These are phyloP conservation scores for Apis florea DNA, from an alignment of 1,140 invertebrate species.

Conservation along the genomic window DNA sequence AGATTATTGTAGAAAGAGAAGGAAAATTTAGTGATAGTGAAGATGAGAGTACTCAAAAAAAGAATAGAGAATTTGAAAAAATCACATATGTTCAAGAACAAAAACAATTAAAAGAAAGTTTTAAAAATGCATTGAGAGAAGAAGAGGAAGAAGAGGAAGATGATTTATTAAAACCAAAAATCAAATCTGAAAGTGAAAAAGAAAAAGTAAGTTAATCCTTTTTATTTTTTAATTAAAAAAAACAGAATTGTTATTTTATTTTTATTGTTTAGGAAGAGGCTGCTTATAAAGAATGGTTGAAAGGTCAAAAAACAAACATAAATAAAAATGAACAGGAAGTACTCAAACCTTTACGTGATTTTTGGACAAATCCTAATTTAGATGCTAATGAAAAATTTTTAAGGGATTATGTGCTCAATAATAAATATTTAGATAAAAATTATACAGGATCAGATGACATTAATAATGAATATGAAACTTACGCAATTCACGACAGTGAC, in stretches of 20 bases:
- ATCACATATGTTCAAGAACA: slow-evolving; percentile 87
- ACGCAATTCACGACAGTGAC: slow-evolving; percentile 85
- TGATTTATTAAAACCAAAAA: slow-evolving; percentile 81
- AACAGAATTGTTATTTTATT: slow-evolving; percentile 1
- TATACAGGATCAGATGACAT: slow-evolving; percentile 83
- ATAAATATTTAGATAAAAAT: slow-evolving; percentile 85
- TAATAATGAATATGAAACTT: slow-evolving; percentile 86
- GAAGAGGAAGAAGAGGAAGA: slow-evolving; percentile 81
- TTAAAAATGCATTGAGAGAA: slow-evolving; percentile 81
- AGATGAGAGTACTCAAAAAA: slow-evolving; percentile 70
- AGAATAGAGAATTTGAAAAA: slow-evolving; percentile 53
- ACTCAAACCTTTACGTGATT: slow-evolving; percentile 88
- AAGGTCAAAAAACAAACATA: slow-evolving; percentile 86
- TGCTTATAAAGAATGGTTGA: slow-evolving; percentile 91
- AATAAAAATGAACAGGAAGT: slow-evolving; percentile 84
- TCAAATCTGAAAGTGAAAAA: slow-evolving; percentile 84
- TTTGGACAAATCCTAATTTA: slow-evolving; percentile 91
- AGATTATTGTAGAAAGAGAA: slow-evolving; percentile 86
- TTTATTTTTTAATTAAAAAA: background rate
- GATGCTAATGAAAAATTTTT: slow-evolving; percentile 93
- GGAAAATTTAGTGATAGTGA: slow-evolving; percentile 83
- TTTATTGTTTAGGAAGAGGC: slow-evolving; percentile 79
- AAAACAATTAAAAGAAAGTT: slow-evolving; percentile 85
- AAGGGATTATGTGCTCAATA: slow-evolving; percentile 95
- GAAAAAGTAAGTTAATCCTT: slow-evolving; percentile 68